Evolutionary conservation across 2,888 invertebrate species (phyloP).

Genomic region (Automeris io): DNA sequence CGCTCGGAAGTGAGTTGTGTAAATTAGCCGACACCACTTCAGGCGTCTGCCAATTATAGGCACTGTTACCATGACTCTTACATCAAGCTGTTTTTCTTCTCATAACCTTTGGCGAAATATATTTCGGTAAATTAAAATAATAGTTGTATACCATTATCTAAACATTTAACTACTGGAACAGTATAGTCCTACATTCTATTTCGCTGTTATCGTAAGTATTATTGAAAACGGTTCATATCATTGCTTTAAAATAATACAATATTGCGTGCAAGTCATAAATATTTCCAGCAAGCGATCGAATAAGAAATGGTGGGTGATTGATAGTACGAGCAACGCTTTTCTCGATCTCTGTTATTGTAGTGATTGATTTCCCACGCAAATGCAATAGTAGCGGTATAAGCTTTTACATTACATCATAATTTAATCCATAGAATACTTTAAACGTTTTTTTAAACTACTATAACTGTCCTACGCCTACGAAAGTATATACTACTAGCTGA

Average conservation of each 20-base stretch:
- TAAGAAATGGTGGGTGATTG: constrained; percentile 2
- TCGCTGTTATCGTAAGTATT: too few species aligned
- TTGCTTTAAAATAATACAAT: neutral
- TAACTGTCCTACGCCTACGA: too few species aligned
- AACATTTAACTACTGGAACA: too few species aligned
- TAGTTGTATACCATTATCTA: too few species aligned
- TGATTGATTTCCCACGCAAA: constrained; percentile 40
- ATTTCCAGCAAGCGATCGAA: neutral
- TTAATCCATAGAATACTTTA: neutral
- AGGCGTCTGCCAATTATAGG: constrained; percentile 21
- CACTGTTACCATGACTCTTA: constrained; percentile 25
- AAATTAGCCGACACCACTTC: constrained; percentile 37
- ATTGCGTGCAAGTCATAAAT: neutral
- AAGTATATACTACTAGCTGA: too few species aligned
- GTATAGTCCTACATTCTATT: too few species aligned
- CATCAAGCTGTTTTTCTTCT: constrained; percentile 20
- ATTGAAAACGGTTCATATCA: neutral
- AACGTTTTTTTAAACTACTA: too few species aligned
- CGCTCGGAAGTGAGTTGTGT: constrained; percentile 44
- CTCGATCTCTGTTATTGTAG: constrained; percentile 20
- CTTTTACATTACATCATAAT: neutral
- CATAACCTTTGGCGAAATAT: too few species aligned
- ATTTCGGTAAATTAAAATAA: too few species aligned
- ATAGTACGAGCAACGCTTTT: constrained; percentile 11
- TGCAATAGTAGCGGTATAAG: constrained; percentile 16